Conservation (phyloP, 1,140 invertebrate species). For the Amphibalanus amphitrite region DNA sequence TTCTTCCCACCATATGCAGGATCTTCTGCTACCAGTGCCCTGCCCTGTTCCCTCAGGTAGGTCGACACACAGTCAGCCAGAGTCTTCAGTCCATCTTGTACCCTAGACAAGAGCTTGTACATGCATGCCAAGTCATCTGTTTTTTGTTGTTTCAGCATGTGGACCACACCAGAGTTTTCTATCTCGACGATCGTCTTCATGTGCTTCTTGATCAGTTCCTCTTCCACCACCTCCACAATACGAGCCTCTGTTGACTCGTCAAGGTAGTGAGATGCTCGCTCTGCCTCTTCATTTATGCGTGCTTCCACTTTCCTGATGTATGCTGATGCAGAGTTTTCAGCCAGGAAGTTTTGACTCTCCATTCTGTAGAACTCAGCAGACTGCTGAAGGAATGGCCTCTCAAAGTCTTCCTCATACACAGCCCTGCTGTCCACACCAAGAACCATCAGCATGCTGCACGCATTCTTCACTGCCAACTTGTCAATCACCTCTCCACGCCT, state of each 20-base stretch:
- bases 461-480: slow-evolving; percentile 91
- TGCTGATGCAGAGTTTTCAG: slow-evolving; percentile 94
- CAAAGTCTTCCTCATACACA: slow-evolving; percentile 99
- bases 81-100: slow-evolving; percentile 75
- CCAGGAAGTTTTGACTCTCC: slow-evolving; percentile 97
- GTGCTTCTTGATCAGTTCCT: slow-evolving; percentile 94
- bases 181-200: slow-evolving; percentile 99
- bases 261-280: slow-evolving; percentile 91
- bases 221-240: slow-evolving; percentile 91
- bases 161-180: slow-evolving; percentile 97
- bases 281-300: slow-evolving; percentile 90
- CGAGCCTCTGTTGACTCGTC: slow-evolving; percentile 89
- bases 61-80: slow-evolving; percentile 87
- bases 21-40: slow-evolving; percentile 81
- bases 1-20: slow-evolving; percentile 50
- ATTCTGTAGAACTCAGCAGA: slow-evolving; percentile 96
- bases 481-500: slow-evolving; percentile 92
- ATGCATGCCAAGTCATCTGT: slow-evolving; percentile 91
- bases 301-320: slow-evolving; percentile 98
- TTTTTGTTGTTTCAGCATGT: slow-evolving; percentile 96
- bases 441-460: slow-evolving; percentile 97
- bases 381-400: slow-evolving; percentile 88
- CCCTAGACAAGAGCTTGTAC: slow-evolving; percentile 89
- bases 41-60: slow-evolving; percentile 85
- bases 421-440: slow-evolving; percentile 83